Conservation (phyloP, 2,888 invertebrate species). For the Amiota minor region DNA sequence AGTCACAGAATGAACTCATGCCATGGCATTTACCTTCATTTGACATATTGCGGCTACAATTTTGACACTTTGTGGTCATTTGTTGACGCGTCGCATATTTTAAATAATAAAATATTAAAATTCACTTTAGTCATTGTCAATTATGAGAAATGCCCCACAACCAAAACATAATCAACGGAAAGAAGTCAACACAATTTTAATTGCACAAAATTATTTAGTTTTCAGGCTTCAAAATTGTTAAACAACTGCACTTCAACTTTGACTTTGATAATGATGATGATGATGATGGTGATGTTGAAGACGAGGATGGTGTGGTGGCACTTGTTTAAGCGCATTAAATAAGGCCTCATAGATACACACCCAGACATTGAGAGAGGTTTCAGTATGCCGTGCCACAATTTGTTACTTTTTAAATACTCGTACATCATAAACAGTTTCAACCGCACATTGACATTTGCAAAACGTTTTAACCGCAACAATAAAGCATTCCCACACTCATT, state of each 20-base stretch:
- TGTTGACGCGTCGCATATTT: not conserved
- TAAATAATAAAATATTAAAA: not conserved
- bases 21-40: not conserved
- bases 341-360: conserved; percentile 1
- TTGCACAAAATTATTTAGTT: not conserved
- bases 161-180: not conserved
- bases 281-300: no score
- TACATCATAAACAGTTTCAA: conserved; percentile 50
- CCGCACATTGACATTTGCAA: conserved; percentile 51
- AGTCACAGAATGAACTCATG: no score
- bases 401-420: conserved; percentile 35
- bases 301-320: not conserved
- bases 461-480: conserved; percentile 40
- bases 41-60: conserved; percentile 12
- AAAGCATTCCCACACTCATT: conserved; percentile 4
- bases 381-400: not conserved
- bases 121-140: conserved; percentile 13
- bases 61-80: not conserved
- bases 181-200: not conserved
- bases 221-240: not conserved
- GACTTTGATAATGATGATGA: not conserved
- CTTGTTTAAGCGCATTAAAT: conserved; percentile 19
- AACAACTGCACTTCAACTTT: conserved; percentile 5
- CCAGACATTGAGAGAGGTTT: not conserved
- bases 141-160: not conserved